Evolutionary conservation across 2,113 vertebrate genomes (phyloP).

Genomic region (Cheilinus undulatus): DNA sequence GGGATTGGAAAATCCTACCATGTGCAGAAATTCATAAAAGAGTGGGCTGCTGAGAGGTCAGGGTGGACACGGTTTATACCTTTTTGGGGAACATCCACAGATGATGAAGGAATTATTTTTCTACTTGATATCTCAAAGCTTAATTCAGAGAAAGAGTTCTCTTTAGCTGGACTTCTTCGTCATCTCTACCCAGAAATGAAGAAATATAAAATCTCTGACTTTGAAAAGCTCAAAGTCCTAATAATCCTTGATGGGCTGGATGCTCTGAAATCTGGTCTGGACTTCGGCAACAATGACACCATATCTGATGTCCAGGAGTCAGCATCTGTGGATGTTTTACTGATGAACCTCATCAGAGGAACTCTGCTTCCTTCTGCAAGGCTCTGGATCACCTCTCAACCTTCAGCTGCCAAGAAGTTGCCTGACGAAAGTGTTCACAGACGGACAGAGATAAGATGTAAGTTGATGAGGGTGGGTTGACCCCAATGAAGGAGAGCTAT

Average conservation of each 20-base stretch:
- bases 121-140: not conserved
- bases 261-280: not conserved
- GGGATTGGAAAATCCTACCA: constrained; percentile 37
- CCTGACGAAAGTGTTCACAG: constrained; percentile 1
- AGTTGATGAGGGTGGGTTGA: too few species aligned
- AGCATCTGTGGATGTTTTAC: constrained; percentile 43
- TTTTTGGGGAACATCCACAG: too few species aligned
- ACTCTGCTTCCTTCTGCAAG: constrained; percentile 50
- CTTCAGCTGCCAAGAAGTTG: not conserved
- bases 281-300: not conserved
- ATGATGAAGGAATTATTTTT: not conserved
- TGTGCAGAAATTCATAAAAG: constrained; percentile 6
- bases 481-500: too few species aligned
- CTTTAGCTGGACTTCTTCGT: constrained; percentile 17
- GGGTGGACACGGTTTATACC: too few species aligned
- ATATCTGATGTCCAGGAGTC: constrained; percentile 28
- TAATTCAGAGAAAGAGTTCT: not conserved
- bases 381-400: constrained; percentile 56
- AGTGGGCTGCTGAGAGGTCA: not conserved
- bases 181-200: constrained; percentile 8
- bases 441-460: constrained; percentile 58
- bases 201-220: constrained; percentile 27
- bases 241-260: constrained; percentile 54
- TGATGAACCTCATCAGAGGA: constrained; percentile 61
- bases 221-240: not conserved